phyloP scores from a whole-genome alignment of 2,113 vertebrate genomes.

The Paradisaea rubra region DNA sequence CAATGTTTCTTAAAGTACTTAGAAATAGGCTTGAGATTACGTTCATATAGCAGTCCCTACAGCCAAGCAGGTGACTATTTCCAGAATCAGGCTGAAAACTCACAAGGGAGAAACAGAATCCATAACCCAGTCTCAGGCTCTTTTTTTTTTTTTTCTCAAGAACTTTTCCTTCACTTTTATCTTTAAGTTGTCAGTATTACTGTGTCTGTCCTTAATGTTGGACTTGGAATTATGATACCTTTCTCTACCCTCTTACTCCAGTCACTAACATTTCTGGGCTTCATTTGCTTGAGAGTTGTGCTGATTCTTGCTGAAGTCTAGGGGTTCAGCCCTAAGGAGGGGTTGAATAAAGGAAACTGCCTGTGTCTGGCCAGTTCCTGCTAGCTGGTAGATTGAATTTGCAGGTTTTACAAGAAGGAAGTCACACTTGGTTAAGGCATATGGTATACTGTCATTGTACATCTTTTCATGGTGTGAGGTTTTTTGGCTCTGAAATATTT shows the following conservation, averaged over 20 bases:
- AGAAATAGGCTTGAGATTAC: background rate
- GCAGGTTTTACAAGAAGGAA: background rate
- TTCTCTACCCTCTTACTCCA: background rate
- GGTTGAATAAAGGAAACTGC: background rate
- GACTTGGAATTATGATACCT: background rate
- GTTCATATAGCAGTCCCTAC: accelerated
- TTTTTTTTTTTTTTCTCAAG: background rate
- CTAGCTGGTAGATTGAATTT: background rate
- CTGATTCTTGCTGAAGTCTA: background rate
- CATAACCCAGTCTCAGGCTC: background rate
- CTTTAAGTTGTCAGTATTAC: background rate
- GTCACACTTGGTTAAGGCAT: background rate
- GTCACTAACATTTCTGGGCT: background rate
- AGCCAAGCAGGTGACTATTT: background rate
- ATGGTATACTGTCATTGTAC: background rate
- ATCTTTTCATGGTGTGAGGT: background rate
- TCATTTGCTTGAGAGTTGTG: background rate
- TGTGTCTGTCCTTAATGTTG: background rate
- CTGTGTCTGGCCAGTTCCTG: background rate
- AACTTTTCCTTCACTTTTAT: background rate
- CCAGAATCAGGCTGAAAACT: background rate
- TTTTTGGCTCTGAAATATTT: background rate
- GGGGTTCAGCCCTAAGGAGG: background rate
- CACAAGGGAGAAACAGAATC: background rate
- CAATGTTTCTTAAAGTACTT: background rate